Evolutionary conservation across 2,888 invertebrate genomes (phyloP), one percentile per base, ranked within the genome.

Genomic region (Dascillus cervinus): DNA sequence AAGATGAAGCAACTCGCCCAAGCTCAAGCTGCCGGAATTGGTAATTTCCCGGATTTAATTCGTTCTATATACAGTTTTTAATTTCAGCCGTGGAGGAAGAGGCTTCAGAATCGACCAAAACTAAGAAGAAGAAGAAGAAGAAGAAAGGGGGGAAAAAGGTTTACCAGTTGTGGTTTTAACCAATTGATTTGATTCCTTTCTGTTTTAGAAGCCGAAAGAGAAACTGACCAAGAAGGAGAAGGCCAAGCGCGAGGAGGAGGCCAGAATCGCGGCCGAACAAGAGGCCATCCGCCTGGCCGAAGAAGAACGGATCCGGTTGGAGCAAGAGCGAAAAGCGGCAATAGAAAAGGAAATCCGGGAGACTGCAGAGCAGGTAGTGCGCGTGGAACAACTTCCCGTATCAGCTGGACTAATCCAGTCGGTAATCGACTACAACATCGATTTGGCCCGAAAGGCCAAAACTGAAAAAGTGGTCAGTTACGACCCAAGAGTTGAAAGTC

Each of bases 151-250:
- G 10, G 11, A 3, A 13, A 22, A 11, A 10, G n/a, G 20, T 17
- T 6, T 17, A 8, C 4, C 17, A 17, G 17, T 4, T 17, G 17
- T n/a, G n/a, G n/a, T n/a, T n/a, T n/a, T n/a, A n/a, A n/a, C 8
- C 8, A 8, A 8, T 17, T 17, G 8, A 17, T 17, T 17, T 17
- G 4, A 22, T 22, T 22, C 4, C 6, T 6, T 22, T 22, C 3
- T 32, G 4, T 32, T 22, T 28, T 20, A 32, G 38, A 31, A 21
- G 10, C 31, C 37, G 13, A 67, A 65, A 41, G 66, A 67, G 52
- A 68, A 68, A 44, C 47, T 67, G 3, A 58, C 64, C 2, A 68
- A 68, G 46, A 66, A 65, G 44, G 65, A 67, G 34, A 63, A 60
- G 47, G 62, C 61, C 0, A 56, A 60, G 3, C 39, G 65, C 3